Evolutionary conservation across 2,888 invertebrate species (phyloP), one percentile per base, ranked within the genome.

Genomic region (Therioaphis trifolii): DNA sequence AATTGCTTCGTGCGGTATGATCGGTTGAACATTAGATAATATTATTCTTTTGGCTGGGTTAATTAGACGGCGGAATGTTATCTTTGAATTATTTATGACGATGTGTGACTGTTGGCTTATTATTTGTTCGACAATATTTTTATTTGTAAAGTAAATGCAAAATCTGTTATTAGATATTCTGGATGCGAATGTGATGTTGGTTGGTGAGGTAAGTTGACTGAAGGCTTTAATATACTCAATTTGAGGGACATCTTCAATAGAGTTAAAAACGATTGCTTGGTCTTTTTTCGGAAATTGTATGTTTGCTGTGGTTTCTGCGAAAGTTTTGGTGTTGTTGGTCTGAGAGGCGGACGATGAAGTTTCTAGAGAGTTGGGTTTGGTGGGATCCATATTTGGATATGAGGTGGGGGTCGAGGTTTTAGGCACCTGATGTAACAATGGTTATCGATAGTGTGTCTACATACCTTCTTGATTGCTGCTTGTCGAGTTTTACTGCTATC

Each of bases 161-260:
- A 72, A 72, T 15, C 49, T 24, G 27, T 72, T 72, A 29, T 72
- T 72, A 1, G 29, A 49, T 0, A 72, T 52, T 11, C 72, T 15
- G 4, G 49, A 72, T 27, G 49, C 72, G 29, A 49, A 72, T 72
- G 7, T 0, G 46, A 46, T 15, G 46, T n/a, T n/a, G n/a, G n/a
- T n/a, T n/a, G n/a, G n/a, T n/a, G n/a, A n/a, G n/a, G n/a, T n/a
- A n/a, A n/a, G 4, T 49, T 7, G 43, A 27, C 71, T 71, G 49
- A 71, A 71, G 21, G 71, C 71, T 71, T 71, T 71, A 9, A 71
- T 71, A 18, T 49, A 71, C 21, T 68, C 68, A 3, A 68, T 40
- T 68, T 68, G 68, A 0, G 68, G 68, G 3, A 68, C 21, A 21
- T 68, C 40, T 21, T 68, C 21, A 11, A 68, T 43, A 21, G 68